Base-by-base conservation (phyloP, 2,888 invertebrate species). In the Agrochola circellaris region DNA sequence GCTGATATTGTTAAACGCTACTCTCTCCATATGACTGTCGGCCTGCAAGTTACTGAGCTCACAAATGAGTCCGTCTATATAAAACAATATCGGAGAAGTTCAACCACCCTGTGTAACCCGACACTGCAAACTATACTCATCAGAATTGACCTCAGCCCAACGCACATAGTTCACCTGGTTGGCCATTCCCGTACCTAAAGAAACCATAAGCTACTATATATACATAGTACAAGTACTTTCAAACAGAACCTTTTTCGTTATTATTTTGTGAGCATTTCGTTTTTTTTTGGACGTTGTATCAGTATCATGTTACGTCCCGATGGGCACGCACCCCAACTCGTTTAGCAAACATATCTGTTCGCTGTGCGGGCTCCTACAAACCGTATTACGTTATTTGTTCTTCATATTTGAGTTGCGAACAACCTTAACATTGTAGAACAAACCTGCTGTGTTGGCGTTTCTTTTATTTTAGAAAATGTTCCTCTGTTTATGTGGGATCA, bases 301-400 rank as follows among this genome's bases (percentile, higher is more conserved):
- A 56, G 38, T 34, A 38, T 56, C 9, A 17, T 13, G 70, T 51
- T 82, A 58, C 83, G 34, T 0, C 1, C 2, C 26, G 17, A 11
- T 84, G 75, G 54, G 42, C 58, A 34, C 9, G 34, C 42, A 11
- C 48, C 80, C 60, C 54, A 56, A 54, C 83, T 73, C 74, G 61
- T 51, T 82, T 38, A 51, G 70, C 84, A 86, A 86, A 84, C 84
- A 84, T 84, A 86, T 84, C 84, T 79, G 86, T 79, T 67, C 79
- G 34, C 54, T 30, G 72, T 77, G 79, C 79, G 51, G 83, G 86
- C 69, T 86, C 79, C 69, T 86, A 69, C 82, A 71, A 87, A 84
- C 88, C 82, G 85, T 86, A 83, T 90, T 87, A 90, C 75, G 68
- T 70, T 89, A 85, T 90, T 89, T 89, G 87, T 85, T 86, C 85